Conservation (phyloP, 2,113 vertebrate species). For the Mobula birostris region DNA sequence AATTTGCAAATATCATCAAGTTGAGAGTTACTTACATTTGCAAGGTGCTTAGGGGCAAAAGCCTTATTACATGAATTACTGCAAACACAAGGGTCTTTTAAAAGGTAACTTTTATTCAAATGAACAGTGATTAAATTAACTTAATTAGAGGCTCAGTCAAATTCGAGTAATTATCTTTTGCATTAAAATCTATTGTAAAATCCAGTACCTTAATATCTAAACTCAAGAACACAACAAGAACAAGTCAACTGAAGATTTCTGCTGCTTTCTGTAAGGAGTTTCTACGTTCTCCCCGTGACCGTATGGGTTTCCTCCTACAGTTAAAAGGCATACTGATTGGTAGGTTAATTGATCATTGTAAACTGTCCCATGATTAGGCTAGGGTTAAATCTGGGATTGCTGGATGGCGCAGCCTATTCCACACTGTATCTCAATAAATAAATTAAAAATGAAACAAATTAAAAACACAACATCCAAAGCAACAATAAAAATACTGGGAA, state of each 20-base stretch:
- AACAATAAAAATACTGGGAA: no score
- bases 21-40: background rate
- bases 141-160: background rate
- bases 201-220: background rate
- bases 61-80: background rate
- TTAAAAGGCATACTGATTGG: no score
- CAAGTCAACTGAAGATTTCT: background rate
- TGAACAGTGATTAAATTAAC: background rate
- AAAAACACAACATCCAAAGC: background rate
- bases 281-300: no score
- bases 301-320: no score
- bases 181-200: slow-evolving; percentile 6
- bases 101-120: background rate
- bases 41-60: background rate
- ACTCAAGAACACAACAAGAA: background rate
- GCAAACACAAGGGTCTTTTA: background rate
- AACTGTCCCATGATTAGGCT: no score
- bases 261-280: no score
- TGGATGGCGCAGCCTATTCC: no score
- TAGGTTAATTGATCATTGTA: no score
- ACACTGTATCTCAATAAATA: no score
- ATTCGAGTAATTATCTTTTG: background rate
- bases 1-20: background rate
- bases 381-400: no score
- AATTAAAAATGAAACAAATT: no score